Conservation (phyloP, 35 echinoderm and acorn worm genomes). For the Eucidaris tribuloides region DNA sequence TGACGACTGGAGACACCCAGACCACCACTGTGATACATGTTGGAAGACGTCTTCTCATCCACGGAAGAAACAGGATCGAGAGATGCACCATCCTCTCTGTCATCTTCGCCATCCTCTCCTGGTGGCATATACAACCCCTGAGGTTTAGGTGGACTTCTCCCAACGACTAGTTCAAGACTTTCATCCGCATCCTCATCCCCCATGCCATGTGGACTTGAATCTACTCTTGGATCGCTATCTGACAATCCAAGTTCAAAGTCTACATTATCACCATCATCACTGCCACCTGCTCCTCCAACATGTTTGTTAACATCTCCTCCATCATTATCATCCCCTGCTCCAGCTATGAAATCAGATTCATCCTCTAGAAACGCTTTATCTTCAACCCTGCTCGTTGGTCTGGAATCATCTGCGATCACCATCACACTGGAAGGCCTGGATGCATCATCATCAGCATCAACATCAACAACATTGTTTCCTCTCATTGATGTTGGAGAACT, state of each 20-base stretch:
- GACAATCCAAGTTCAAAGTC: background rate
- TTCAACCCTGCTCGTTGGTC: background rate
- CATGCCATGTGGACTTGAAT: background rate
- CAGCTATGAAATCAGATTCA: background rate
- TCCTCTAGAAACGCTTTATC: slow-evolving; percentile 2
- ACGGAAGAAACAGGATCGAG: no score
- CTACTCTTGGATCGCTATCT: background rate
- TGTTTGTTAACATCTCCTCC: background rate
- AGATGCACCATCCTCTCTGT: no score
- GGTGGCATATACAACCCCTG: no score
- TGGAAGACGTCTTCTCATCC: no score
- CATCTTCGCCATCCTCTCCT: no score
- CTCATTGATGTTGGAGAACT: no score
- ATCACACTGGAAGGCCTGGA: background rate
- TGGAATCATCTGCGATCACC: background rate
- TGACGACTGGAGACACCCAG: no score
- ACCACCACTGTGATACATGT: no score
- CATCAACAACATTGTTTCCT: no score
- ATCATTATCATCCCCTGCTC: background rate
- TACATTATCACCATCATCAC: background rate
- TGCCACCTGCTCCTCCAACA: background rate
- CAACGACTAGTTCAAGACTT: background rate
- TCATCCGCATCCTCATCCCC: background rate
- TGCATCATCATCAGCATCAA: background rate
- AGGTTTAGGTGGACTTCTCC: background rate